Base-by-base conservation (phyloP, 2,888 invertebrate genomes). In the Drosophila ezoana region DNA sequence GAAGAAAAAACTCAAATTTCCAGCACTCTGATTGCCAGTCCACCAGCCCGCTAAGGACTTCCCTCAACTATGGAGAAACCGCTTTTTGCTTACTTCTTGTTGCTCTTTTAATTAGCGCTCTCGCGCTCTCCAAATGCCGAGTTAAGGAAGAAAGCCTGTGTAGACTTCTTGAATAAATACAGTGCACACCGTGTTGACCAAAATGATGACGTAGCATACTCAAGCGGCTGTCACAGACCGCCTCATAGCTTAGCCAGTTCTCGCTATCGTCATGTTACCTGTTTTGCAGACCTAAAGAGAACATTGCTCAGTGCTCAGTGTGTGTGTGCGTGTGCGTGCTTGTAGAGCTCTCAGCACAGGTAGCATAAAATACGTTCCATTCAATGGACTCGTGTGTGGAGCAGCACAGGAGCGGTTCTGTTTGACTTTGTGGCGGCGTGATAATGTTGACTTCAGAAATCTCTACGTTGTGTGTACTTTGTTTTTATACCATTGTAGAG, bases 161-260 rank as follows among this genome's bases (percentile, higher is more conserved):
- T 76, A 71, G 47, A 41, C 45, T 65, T 67, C 40, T 14, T 33
- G 18, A 51, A 23, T 33, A 18, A 32, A 23, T 45, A 40, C 38
- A 38, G 20, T 14, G 44, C 35, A 16, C 35, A 35, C 16, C 35
- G 71, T 54, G 28, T 62, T 78, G 47, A 14, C 64, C 67, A 76
- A 73, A 70, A 43, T 72, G 81, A 81, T 83, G 83, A 83, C 85
- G 85, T 85, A 76, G 64, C 52, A n/a, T 41, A 54, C 51, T 61
- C 40, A 68, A 72, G 58, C 75, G 68, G 20, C 60, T 54, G 20
- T 47, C 41, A 49, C 56, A 56, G 47, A 59, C 65, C 76, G 64
- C 70, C 76, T 82, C 48, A 43, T 16, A 45, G 32, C 53, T 40
- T 33, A 60, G 49, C 35, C 41, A 32, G 28, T 35, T 43, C 60